A percentile compares a stretch with the other conserved stretches of the same genome.
Conservation (phyloP, 2,797 vertebrate genomes). For the Bovichtus diacanthus region DNA sequence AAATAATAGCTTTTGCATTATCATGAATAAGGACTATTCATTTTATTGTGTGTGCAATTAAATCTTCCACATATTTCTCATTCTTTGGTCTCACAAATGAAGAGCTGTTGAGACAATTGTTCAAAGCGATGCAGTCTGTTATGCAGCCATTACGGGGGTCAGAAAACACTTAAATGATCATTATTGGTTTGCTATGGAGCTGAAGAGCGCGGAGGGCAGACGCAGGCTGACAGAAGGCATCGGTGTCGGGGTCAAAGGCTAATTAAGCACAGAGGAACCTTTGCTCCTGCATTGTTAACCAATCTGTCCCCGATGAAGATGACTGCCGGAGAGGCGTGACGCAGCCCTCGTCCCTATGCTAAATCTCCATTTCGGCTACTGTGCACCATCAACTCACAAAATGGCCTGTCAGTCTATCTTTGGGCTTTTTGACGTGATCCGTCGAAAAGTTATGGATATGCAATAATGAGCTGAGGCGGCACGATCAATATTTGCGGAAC, state of each 20-base stretch:
- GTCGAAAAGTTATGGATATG: slow-evolving; percentile 85
- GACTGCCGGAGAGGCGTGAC: slow-evolving; percentile 75
- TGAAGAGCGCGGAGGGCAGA: slow-evolving; percentile 46
- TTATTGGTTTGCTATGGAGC: slow-evolving; percentile 74
- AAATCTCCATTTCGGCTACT: slow-evolving; percentile 81
- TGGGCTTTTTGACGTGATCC: slow-evolving; percentile 58
- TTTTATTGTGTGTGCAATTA: slow-evolving; percentile 20
- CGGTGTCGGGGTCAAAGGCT: slow-evolving; percentile 86
- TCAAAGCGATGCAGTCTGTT: slow-evolving; percentile 49
- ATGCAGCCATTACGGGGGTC: slow-evolving; percentile 45
- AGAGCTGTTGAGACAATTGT: slow-evolving; percentile 42
- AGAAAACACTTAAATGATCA: slow-evolving; percentile 75
- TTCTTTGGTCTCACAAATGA: not conserved
- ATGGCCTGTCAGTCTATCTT: slow-evolving; percentile 81
- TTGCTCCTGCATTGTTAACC: slow-evolving; percentile 87
- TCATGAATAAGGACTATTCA: slow-evolving; percentile 34
- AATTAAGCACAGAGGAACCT: slow-evolving; percentile 87
- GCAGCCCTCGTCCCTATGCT: slow-evolving; percentile 64
- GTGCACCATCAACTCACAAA: slow-evolving; percentile 81
- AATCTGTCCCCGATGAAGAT: slow-evolving; percentile 84
- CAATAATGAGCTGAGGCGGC: slow-evolving; percentile 81
- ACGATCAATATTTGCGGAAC: slow-evolving; percentile 77
- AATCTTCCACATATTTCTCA: slow-evolving; percentile 43
- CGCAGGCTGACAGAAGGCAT: slow-evolving; percentile 81
- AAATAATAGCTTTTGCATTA: slow-evolving; percentile 46